Percentiles rank a stretch among this genome's conserved stretches.
These are phyloP conservation scores for Stegostoma tigrinum DNA, from an alignment of 2,113 vertebrate genomes.

Conservation along the genomic window DNA sequence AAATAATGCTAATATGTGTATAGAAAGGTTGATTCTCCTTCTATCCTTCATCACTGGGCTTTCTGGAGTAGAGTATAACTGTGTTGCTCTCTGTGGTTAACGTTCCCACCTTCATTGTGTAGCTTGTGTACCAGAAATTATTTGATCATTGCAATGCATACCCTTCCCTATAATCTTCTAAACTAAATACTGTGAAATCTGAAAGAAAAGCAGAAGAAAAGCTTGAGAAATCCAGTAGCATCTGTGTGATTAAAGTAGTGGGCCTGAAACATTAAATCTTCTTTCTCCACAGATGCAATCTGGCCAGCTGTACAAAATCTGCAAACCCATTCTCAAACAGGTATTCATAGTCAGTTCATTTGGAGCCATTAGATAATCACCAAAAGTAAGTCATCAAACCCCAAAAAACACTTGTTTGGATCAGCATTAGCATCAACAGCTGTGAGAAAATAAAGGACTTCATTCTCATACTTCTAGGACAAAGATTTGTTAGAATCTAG, in stretches of 20 bases:
- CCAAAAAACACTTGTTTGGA: background rate
- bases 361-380: background rate
- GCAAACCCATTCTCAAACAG: background rate
- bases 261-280: too few relatives aligned
- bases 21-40: too few relatives aligned
- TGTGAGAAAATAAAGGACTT: background rate
- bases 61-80: too few relatives aligned
- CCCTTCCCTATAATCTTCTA: background rate
- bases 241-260: too few relatives aligned
- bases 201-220: too few relatives aligned
- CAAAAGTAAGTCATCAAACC: background rate
- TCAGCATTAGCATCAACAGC: background rate
- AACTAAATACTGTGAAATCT: too few relatives aligned
- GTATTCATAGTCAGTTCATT: background rate
- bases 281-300: background rate
- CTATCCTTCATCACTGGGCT: too few relatives aligned
- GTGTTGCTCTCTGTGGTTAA: background rate
- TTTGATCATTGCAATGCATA: background rate
- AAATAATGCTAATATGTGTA: too few relatives aligned
- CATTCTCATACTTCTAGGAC: background rate
- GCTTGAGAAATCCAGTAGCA: too few relatives aligned
- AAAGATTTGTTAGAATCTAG: background rate
- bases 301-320: background rate
- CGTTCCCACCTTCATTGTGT: background rate
- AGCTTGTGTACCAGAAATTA: background rate